A percentile compares a stretch with the other conserved stretches of the same genome.
These are phyloP conservation scores for Dinoponera quadriceps DNA, from an alignment of 1,140 invertebrate genomes.

Conservation along the genomic window DNA sequence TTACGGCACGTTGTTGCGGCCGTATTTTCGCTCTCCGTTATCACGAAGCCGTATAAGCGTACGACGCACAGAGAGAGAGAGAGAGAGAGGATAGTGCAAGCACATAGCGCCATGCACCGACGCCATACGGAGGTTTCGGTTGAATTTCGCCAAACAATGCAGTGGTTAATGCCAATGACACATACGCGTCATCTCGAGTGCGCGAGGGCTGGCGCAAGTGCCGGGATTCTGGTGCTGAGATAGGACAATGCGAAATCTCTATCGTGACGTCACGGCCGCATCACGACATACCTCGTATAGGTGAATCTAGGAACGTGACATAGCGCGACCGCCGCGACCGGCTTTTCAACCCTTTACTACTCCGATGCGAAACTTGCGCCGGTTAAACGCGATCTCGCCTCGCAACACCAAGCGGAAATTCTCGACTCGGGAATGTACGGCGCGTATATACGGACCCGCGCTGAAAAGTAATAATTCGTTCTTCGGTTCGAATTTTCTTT, in stretches of 20 bases:
- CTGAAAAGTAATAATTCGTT: neutral
- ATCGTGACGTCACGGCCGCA: slow-evolving; percentile 52
- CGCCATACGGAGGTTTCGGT: slow-evolving; percentile 57
- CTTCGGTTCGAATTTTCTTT: neutral
- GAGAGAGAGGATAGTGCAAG: neutral
- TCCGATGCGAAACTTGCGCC: neutral
- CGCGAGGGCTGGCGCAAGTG: slow-evolving; percentile 45
- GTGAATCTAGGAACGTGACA: slow-evolving; percentile 25
- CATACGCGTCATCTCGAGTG: slow-evolving; percentile 68
- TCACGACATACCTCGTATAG: neutral
- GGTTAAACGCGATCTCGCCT: slow-evolving; percentile 10
- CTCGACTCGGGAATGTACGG: neutral
- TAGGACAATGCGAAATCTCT: slow-evolving; percentile 68
- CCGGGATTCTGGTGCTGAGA: slow-evolving; percentile 39
- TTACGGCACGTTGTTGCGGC: neutral
- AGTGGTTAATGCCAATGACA: slow-evolving; percentile 73
- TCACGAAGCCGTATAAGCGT: slow-evolving; percentile 3
- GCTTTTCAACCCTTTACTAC: slow-evolving; percentile 38
- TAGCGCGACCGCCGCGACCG: neutral
- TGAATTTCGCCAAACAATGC: slow-evolving; percentile 71
- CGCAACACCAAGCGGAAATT: neutral
- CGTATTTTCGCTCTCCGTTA: slow-evolving; percentile 25
- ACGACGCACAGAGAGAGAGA: neutral
- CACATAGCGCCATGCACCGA: slow-evolving; percentile 22
- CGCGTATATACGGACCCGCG: neutral